Evolutionary conservation across 2,113 vertebrate species (phyloP).

Genomic region (Puffinus mauretanicus): DNA sequence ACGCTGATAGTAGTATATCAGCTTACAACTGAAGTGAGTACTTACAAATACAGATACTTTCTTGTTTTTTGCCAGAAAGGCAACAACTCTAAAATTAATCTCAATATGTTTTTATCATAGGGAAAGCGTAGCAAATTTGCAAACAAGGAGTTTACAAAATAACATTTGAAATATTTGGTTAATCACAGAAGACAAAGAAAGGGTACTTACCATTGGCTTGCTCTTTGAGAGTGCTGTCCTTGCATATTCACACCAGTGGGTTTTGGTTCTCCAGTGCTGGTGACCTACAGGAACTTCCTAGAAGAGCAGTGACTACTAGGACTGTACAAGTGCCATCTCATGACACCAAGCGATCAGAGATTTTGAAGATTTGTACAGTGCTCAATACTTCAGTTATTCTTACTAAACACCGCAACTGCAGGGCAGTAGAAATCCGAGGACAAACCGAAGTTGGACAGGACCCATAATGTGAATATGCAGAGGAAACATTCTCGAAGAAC

Average conservation of each 20-base stretch:
- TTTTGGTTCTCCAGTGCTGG: constrained; percentile 49
- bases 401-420: neutral
- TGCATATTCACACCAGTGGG: constrained; percentile 65
- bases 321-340: constrained; percentile 18
- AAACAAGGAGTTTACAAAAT: neutral
- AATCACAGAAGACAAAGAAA: neutral
- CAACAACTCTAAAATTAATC: neutral
- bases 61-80: neutral
- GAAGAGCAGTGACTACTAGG: constrained; percentile 33
- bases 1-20: neutral
- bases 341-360: neutral
- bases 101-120: neutral
- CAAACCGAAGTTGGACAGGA: constrained; percentile 23
- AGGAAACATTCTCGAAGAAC: constrained; percentile 60
- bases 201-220: neutral
- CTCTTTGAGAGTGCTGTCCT: constrained; percentile 65
- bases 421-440: neutral
- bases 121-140: neutral
- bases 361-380: neutral
- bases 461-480: constrained; percentile 58
- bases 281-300: constrained; percentile 43
- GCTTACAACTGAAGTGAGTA: neutral
- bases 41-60: neutral
- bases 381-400: neutral
- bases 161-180: neutral